These are phyloP conservation scores for Tryphoninae sp. DNA, from an alignment of 2,888 invertebrate species.

Conservation along the genomic window DNA sequence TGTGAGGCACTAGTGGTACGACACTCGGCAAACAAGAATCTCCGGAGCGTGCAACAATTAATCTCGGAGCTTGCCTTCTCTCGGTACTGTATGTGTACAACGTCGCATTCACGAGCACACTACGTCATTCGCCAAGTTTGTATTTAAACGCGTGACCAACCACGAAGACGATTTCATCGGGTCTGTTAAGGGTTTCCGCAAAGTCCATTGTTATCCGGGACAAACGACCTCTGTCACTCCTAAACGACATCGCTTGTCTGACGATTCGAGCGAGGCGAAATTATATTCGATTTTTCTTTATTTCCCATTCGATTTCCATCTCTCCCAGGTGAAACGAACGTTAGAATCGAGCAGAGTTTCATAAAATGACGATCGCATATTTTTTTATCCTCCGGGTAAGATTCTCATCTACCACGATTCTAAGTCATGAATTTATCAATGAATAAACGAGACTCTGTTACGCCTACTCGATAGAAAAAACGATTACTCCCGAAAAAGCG, in stretches of 20 bases:
- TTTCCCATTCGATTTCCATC: too few relatives aligned
- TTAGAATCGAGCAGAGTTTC: too few relatives aligned
- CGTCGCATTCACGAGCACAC: not conserved
- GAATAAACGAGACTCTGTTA: constrained; percentile 1
- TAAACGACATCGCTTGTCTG: not conserved
- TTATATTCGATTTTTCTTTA: not conserved
- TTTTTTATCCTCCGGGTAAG: too few relatives aligned
- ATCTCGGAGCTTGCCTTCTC: constrained; percentile 47
- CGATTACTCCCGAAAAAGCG: not conserved
- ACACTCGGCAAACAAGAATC: constrained; percentile 41
- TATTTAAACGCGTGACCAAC: constrained; percentile 37
- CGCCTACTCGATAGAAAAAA: constrained; percentile 6
- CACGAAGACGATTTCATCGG: constrained; percentile 18
- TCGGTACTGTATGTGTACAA: not conserved
- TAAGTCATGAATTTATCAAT: constrained; percentile 4
- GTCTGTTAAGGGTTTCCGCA: constrained; percentile 24
- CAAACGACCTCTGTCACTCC: not conserved
- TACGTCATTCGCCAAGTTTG: constrained; percentile 8
- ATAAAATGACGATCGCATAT: too few relatives aligned
- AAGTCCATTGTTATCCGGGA: constrained; percentile 26
- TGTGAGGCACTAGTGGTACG: too few relatives aligned
- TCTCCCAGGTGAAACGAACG: too few relatives aligned
- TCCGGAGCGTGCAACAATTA: constrained; percentile 54
- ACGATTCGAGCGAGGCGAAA: not conserved
- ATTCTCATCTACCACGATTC: too few relatives aligned